Conservation (phyloP, 2,888 invertebrate genomes). For the Lasioglossum pauxillum region DNA sequence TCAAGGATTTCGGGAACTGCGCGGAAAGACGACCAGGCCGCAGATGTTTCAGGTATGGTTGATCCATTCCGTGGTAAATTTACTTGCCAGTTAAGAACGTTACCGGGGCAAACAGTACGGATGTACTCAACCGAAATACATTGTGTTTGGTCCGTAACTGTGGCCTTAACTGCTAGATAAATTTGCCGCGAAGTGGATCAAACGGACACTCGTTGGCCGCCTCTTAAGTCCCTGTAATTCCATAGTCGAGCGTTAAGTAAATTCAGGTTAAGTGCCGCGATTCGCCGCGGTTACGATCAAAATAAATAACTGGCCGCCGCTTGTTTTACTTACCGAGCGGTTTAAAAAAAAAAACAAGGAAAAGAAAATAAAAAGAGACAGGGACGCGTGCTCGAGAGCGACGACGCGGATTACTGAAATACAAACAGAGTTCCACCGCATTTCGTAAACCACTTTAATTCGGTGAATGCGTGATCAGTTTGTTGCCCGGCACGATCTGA, state of each 20-base stretch:
- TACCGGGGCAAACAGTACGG: conserved; percentile 31
- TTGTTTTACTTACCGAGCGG: not conserved
- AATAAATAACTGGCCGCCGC: conserved; percentile 24
- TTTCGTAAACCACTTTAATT: not conserved
- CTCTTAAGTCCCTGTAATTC: conserved; percentile 45
- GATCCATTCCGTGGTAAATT: conserved; percentile 49
- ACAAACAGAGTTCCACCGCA: not conserved
- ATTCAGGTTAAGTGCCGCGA: conserved; percentile 30
- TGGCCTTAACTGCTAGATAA: conserved; percentile 59
- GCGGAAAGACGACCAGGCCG: not conserved
- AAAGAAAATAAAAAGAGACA: not conserved
- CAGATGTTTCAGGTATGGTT: conserved; percentile 31
- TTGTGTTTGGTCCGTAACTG: conserved; percentile 53
- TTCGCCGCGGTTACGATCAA: conserved; percentile 15
- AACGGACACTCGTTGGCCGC: conserved; percentile 43
- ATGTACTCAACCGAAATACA: conserved; percentile 53
- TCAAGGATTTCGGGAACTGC: not conserved
- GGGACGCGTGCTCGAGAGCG: not conserved
- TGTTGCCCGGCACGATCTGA: not conserved
- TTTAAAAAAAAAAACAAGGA: not conserved
- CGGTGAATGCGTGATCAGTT: not conserved
- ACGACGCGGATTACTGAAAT: not conserved
- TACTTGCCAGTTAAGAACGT: conserved; percentile 53
- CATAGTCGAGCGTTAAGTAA: conserved; percentile 24
- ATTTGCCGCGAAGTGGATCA: conserved; percentile 57